phyloP scores from a whole-genome alignment of 2,797 vertebrate species.

The Strix occidentalis region DNA sequence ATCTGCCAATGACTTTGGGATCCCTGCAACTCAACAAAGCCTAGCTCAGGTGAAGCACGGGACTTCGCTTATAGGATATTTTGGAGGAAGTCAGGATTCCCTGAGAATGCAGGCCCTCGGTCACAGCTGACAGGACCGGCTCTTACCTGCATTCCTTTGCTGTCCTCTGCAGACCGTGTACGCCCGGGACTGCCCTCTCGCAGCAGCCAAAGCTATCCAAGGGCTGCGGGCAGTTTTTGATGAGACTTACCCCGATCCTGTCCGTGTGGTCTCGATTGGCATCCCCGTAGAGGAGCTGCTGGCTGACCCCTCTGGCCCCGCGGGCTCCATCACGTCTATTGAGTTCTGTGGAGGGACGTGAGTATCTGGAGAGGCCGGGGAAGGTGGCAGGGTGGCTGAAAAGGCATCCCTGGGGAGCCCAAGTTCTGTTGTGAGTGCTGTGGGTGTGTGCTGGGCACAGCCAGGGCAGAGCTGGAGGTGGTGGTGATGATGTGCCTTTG shows the following conservation, averaged over 20 bases:
- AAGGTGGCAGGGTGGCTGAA: neutral
- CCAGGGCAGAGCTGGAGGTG: neutral
- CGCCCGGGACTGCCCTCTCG: conserved; percentile 87
- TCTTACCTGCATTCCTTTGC: neutral
- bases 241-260: conserved; percentile 96
- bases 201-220: conserved; percentile 94
- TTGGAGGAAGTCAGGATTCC: neutral
- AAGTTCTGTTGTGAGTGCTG: neutral
- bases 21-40: neutral
- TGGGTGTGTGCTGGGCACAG: neutral
- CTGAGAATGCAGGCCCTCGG: neutral
- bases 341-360: conserved; percentile 99
- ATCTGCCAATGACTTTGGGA: neutral
- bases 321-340: conserved; percentile 88
- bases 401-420: neutral
- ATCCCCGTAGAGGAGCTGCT: conserved; percentile 88
- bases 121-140: neutral
- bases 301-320: conserved; percentile 86
- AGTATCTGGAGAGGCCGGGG: conserved; percentile 55
- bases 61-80: neutral
- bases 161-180: conserved; percentile 82
- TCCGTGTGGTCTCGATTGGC: conserved; percentile 94
- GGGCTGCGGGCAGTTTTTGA: conserved; percentile 96
- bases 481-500: neutral
- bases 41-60: neutral